Percentiles rank a stretch among this genome's conserved stretches.
Evolutionary conservation across 2,888 invertebrate genomes (phyloP).

Genomic region (Hartigia nigra): DNA sequence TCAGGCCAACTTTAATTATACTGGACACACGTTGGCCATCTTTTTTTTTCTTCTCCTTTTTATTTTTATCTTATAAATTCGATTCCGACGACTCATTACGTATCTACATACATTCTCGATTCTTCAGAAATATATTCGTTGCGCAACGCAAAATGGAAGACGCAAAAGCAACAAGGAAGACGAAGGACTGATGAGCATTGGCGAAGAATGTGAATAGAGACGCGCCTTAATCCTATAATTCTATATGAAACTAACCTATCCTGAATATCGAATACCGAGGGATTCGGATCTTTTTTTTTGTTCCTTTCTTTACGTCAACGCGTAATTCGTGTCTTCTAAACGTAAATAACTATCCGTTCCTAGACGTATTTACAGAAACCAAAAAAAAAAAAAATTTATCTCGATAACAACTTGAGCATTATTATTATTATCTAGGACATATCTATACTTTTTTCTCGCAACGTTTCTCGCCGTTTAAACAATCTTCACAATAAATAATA

Average conservation of each 20-base stretch:
- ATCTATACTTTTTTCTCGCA: neutral
- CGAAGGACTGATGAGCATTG: neutral
- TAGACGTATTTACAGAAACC: neutral
- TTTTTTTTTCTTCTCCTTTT: neutral
- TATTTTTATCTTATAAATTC: neutral
- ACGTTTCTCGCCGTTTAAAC: neutral
- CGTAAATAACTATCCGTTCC: neutral
- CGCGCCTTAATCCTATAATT: neutral
- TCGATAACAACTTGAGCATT: neutral
- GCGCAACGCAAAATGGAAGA: neutral
- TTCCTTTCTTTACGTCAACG: neutral
- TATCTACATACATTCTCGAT: neutral
- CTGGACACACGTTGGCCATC: neutral
- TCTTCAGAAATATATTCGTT: neutral
- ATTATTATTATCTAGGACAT: neutral
- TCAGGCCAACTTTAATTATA: neutral
- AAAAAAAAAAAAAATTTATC: neutral
- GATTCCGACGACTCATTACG: neutral
- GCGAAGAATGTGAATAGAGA: neutral
- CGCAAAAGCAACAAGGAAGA: neutral
- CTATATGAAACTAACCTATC: neutral
- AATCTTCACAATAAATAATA: constrained; percentile 10
- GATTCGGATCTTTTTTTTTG: neutral
- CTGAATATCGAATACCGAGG: neutral
- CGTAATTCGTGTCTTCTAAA: neutral